Conservation (phyloP, 2,797 vertebrate species). For the Synaphobranchus kaupii region DNA sequence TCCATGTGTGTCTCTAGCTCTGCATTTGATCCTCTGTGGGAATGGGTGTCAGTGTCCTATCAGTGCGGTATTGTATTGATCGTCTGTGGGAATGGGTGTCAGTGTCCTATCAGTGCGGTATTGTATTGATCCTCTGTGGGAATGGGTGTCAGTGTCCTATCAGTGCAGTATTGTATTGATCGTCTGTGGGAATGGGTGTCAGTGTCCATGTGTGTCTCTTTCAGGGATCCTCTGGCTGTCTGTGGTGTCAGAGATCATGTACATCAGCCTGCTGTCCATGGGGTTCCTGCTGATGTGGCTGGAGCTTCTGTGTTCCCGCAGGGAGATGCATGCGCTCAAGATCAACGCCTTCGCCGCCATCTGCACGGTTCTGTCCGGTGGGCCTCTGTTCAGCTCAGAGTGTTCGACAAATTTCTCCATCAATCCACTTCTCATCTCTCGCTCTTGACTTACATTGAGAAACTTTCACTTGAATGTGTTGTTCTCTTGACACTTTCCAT, state of each 20-base stretch:
- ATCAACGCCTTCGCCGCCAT: conserved; percentile 84
- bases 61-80: too few relatives aligned
- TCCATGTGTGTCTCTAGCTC: too few relatives aligned
- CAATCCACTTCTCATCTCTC: not conserved
- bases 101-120: too few relatives aligned
- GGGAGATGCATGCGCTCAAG: conserved; percentile 80
- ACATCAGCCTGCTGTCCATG: conserved; percentile 79
- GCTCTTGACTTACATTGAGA: not conserved
- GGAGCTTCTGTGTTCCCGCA: conserved; percentile 75
- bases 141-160: not conserved
- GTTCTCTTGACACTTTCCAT: not conserved
- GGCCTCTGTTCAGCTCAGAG: not conserved
- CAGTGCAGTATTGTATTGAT: not conserved
- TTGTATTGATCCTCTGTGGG: too few relatives aligned
- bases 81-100: too few relatives aligned
- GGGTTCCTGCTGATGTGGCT: conserved; percentile 85
- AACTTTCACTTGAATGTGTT: not conserved
- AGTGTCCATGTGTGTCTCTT: conserved; percentile 21
- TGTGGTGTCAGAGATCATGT: conserved; percentile 79
- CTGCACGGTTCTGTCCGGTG: conserved; percentile 82
- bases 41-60: not conserved
- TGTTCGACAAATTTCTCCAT: not conserved
- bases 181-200: not conserved
- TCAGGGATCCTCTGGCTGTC: conserved; percentile 77
- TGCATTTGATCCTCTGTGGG: not conserved